A percentile compares a stretch with the other conserved stretches of the same genome.
phyloP scores from a whole-genome alignment of 2,797 vertebrate genomes.

The Oryzias dopingdopingensis region DNA sequence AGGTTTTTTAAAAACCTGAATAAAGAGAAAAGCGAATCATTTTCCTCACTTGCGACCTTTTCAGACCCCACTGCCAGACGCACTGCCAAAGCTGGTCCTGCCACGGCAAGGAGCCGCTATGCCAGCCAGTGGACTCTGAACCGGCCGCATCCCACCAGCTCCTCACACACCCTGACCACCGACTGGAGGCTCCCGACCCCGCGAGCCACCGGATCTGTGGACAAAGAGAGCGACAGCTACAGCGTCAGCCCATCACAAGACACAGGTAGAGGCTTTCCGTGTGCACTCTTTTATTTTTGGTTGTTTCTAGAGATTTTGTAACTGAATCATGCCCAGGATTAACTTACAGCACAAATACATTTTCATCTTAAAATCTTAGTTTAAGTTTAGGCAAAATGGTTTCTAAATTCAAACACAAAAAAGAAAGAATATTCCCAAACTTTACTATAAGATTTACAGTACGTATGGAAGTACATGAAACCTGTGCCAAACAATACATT shows the following conservation, averaged over 20 bases:
- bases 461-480: not conserved
- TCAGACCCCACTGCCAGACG: constrained; percentile 96
- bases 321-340: not conserved
- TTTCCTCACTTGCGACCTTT: not conserved
- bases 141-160: constrained; percentile 94
- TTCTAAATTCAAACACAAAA: not conserved
- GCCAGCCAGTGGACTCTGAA: constrained; percentile 99
- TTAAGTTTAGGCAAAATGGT: no score
- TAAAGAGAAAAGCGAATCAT: not conserved
- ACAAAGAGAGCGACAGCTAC: constrained; percentile 99
- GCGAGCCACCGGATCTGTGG: constrained; percentile 90
- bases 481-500: not conserved
- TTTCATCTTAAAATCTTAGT: not conserved
- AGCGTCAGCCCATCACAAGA: constrained; percentile 98
- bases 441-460: not conserved
- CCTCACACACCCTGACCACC: constrained; percentile 94
- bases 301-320: no score
- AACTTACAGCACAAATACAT: not conserved
- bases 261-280: constrained; percentile 80
- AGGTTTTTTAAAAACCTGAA: not conserved
- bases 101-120: constrained; percentile 90
- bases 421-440: not conserved
- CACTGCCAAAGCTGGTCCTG: constrained; percentile 92
- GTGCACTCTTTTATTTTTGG: not conserved
- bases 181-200: constrained; percentile 98